These are phyloP conservation scores for Diorhabda elongata DNA, from an alignment of 1,140 invertebrate species.

Conservation along the genomic window DNA sequence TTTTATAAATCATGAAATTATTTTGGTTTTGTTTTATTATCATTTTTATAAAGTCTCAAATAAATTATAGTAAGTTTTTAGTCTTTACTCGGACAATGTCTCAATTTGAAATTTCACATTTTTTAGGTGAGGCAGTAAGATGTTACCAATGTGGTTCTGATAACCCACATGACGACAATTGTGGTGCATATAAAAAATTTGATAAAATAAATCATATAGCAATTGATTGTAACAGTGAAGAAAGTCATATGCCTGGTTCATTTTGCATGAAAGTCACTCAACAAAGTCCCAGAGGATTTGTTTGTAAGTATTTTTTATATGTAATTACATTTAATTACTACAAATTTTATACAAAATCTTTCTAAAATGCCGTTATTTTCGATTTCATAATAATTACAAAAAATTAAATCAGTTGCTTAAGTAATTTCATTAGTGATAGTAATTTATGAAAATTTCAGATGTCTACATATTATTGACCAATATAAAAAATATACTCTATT, in stretches of 20 bases:
- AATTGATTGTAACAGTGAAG: constrained; percentile 85
- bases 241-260: constrained; percentile 84
- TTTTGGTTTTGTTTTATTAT: no score
- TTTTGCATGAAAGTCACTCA: constrained; percentile 89
- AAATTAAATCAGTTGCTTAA: no score
- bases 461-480: no score
- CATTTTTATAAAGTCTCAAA: no score
- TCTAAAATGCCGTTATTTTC: constrained; percentile 8
- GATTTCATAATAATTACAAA: no score
- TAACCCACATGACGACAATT: constrained; percentile 72
- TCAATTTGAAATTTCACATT: not conserved
- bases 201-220: constrained; percentile 74
- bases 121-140: constrained; percentile 62
- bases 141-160: constrained; percentile 87
- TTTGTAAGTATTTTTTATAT: constrained; percentile 63
- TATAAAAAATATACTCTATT: no score
- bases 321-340: not conserved
- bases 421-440: no score
- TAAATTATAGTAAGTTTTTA: no score
- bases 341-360: not conserved
- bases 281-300: constrained; percentile 85
- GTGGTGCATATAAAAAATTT: constrained; percentile 82
- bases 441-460: no score
- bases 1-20: no score
- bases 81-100: no score